A percentile compares a stretch with the other conserved stretches of the same genome.
Evolutionary conservation across 2,888 invertebrate genomes (phyloP).

Genomic region (Zele albiditarsus): DNA sequence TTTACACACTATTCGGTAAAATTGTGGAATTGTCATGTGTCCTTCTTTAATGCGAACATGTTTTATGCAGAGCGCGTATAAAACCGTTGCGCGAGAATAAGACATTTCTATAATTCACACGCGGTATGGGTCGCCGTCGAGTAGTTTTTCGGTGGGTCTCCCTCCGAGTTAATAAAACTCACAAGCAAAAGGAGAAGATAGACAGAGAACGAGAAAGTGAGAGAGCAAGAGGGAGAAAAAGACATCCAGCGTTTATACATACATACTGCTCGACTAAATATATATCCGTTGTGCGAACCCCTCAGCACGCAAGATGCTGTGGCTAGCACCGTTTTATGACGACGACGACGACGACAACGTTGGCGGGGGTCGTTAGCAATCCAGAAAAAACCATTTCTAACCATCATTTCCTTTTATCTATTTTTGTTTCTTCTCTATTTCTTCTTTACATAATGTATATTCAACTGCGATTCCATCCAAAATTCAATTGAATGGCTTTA

Average conservation of each 20-base stretch:
- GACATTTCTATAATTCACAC: conserved; percentile 59
- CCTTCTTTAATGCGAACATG: conserved; percentile 8
- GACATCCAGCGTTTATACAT: not conserved
- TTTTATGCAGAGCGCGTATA: conserved; percentile 25
- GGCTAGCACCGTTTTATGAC: not conserved
- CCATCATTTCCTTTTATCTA: not conserved
- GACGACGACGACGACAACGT: not conserved
- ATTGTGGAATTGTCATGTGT: conserved; percentile 25
- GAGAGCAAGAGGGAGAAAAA: conserved; percentile 13
- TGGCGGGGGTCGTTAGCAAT: not conserved
- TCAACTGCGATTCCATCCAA: too few relatives aligned
- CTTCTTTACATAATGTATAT: too few relatives aligned
- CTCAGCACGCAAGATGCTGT: not conserved
- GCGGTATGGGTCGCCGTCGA: conserved; percentile 47
- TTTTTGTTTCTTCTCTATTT: not conserved
- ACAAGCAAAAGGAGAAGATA: conserved; percentile 36
- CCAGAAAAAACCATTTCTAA: not conserved
- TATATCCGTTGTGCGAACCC: conserved; percentile 19
- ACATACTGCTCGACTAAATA: conserved; percentile 11
- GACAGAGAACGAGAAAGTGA: not conserved
- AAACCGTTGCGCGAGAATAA: conserved; percentile 46
- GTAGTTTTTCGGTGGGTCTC: conserved; percentile 58
- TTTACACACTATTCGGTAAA: not conserved
- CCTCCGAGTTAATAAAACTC: conserved; percentile 58
- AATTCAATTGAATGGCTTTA: too few relatives aligned